A percentile compares a stretch with the other conserved stretches of the same genome.
Evolutionary conservation across 2,113 vertebrate species (phyloP).

Genomic region (Xenopus laevis): DNA sequence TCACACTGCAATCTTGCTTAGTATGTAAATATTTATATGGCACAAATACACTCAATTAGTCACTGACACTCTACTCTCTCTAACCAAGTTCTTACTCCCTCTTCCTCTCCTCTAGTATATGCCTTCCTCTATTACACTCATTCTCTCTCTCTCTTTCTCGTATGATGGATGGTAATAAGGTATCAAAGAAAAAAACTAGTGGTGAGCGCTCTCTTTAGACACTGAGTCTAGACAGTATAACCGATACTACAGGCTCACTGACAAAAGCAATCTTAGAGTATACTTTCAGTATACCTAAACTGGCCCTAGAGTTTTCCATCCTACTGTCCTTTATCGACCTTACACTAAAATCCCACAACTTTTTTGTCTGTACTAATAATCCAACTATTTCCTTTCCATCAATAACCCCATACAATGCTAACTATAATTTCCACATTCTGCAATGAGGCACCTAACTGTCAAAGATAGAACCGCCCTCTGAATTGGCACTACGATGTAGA

Average conservation of each 20-base stretch:
- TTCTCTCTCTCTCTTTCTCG: background rate
- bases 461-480: too few relatives aligned
- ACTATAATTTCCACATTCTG: too few relatives aligned
- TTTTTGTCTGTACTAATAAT: too few relatives aligned
- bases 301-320: too few relatives aligned
- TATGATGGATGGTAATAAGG: conserved; percentile 22
- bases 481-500: too few relatives aligned
- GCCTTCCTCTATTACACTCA: background rate
- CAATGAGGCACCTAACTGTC: too few relatives aligned
- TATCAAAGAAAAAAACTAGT: conserved; percentile 12
- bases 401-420: too few relatives aligned
- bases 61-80: background rate
- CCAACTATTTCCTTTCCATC: too few relatives aligned
- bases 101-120: background rate
- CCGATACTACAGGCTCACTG: conserved; percentile 6
- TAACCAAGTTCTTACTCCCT: too few relatives aligned
- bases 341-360: too few relatives aligned
- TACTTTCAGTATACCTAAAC: too few relatives aligned
- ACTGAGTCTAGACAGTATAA: conserved; percentile 18
- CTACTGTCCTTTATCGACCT: too few relatives aligned
- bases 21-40: conserved; percentile 34
- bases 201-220: conserved; percentile 11
- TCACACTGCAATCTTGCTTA: conserved; percentile 5
- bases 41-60: background rate
- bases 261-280: background rate